Evolutionary conservation across 2,888 invertebrate species (phyloP), one percentile per base, ranked within the genome.

Genomic region (Drosophila meridiana): DNA sequence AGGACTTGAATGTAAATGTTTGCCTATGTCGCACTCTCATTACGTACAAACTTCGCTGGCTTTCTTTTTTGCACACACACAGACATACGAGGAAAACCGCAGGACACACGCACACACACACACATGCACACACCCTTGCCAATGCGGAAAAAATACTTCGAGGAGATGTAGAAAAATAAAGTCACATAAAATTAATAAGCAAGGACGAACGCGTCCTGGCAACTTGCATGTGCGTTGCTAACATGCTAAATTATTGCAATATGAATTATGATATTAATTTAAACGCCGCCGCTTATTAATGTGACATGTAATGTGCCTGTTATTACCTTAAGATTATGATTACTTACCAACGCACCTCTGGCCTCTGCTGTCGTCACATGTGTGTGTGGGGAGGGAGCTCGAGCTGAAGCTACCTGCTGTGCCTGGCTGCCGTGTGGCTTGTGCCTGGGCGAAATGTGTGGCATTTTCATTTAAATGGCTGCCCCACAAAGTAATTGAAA

Each of bases 261-360:
- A 87, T 91, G 91, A 91, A 91, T 91, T 91, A 91, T 91, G 83
- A 90, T 91, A 90, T 91, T 91, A 91, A 91, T 91, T 91, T 91
- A 76, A 85, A 77, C 79, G 87, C 69, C 42, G 76, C 70, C 71
- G 90, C 87, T 91, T 91, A 90, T 91, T 91, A 91, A 91, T 91
- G 91, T 91, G 91, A 86, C 91, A 79, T 87, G 83, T 89, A 88
- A 89, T 89, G 89, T 84, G 87, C 78, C 86, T 87, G 87, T 87
- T 87, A 87, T 87, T 89, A 87, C 87, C 82, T 78, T 77, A 87
- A 87, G 89, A 87, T 89, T 87, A 87, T 87, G 87, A 87, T 89
- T 87, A 79, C 89, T 87, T 83, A 69, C 82, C 71, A 60, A 40
- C 69, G 50, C 20, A 34, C 52, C 42, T 43, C 34, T 52, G 36